A percentile compares a stretch with the other conserved stretches of the same genome.
phyloP scores from a whole-genome alignment of 2,888 invertebrate genomes.

The Agrilus mali region DNA sequence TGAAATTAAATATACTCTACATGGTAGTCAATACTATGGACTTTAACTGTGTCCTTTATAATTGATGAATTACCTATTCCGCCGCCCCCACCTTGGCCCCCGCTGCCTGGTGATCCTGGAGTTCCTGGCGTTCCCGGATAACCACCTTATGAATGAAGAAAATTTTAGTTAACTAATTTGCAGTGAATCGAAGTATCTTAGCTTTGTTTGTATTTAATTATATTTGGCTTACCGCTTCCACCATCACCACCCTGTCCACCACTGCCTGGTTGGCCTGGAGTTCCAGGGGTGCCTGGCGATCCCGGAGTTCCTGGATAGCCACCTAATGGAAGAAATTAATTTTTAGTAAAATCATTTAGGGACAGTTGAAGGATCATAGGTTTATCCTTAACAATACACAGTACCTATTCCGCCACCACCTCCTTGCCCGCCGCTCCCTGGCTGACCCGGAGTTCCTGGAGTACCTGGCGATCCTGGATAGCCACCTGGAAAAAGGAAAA shows the following conservation, averaged over 20 bases:
- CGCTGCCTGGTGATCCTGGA: constrained; percentile 6
- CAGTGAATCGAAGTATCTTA: background rate
- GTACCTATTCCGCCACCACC: no score
- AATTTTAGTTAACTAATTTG: constrained; percentile 33
- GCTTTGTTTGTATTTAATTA: background rate
- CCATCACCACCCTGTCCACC: constrained; percentile 54
- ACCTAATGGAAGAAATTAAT: background rate
- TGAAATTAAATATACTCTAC: no score
- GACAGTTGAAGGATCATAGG: no score
- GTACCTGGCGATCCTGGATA: constrained; percentile 24
- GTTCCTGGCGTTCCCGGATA: constrained; percentile 43
- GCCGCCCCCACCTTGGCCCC: no score
- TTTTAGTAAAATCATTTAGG: no score
- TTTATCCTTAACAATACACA: no score
- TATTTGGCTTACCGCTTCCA: constrained; percentile 37
- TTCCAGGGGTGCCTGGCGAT: constrained; percentile 60
- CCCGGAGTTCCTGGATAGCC: constrained; percentile 29
- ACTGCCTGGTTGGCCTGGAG: constrained; percentile 56
- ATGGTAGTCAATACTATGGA: no score
- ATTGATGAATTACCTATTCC: no score
- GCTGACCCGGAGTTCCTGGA: constrained; percentile 7
- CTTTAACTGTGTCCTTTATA: no score
- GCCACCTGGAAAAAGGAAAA: constrained; percentile 39
- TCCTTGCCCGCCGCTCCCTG: background rate
- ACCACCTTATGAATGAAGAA: constrained; percentile 50